Conservation (phyloP, 53 echinoderm and acorn worm species). For the Paracentrotus lividus region DNA sequence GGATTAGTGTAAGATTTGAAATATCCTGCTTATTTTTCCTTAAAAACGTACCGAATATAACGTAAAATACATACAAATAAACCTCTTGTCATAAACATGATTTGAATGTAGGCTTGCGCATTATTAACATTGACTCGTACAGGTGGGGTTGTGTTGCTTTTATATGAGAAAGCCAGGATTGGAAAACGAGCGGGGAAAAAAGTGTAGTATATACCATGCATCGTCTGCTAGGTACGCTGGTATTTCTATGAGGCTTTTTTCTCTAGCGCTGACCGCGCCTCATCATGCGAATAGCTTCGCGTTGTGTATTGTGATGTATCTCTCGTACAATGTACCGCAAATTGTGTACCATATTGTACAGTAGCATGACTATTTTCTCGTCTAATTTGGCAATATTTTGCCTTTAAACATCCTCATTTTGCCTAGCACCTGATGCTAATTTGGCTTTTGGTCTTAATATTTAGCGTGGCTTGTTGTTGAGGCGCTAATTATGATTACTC, state of each 20-base stretch:
- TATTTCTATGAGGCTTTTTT: background rate
- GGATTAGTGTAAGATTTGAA: no score
- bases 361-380: background rate
- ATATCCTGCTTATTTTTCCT: no score
- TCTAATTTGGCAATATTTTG: background rate
- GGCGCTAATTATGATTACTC: background rate
- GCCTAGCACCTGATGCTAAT: background rate
- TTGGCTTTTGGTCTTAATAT: background rate
- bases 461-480: background rate
- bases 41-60: no score
- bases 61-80: no score
- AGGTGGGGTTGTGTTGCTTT: background rate
- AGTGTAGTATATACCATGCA: background rate
- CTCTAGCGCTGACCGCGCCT: background rate
- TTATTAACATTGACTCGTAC: background rate
- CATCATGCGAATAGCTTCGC: background rate
- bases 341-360: constrained; percentile 2
- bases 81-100: background rate
- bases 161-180: background rate
- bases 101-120: background rate
- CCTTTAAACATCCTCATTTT: background rate
- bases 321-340: background rate
- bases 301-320: background rate
- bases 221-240: background rate
- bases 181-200: background rate